These are phyloP conservation scores for Neoseiulus cucumeris DNA, from an alignment of 1,140 invertebrate genomes.

Conservation along the genomic window DNA sequence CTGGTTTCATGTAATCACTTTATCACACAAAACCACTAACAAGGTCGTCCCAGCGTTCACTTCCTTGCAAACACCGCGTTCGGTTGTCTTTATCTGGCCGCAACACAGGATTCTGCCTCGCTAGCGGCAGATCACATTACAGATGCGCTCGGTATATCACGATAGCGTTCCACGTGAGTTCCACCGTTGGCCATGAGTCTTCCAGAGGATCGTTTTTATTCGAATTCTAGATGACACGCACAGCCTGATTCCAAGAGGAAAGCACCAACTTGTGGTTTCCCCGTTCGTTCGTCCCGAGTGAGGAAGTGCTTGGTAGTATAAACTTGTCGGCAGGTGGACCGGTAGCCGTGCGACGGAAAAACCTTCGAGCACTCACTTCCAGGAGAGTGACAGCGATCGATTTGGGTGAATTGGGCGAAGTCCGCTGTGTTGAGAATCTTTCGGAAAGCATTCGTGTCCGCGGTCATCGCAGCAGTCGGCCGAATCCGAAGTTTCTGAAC, in stretches of 20 bases:
- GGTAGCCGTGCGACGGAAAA: neutral
- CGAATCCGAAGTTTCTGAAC: neutral
- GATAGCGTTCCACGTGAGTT: too few relatives aligned
- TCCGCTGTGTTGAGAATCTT: neutral
- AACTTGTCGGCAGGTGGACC: neutral
- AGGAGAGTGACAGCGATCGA: neutral
- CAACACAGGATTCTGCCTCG: too few relatives aligned
- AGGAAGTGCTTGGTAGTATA: neutral
- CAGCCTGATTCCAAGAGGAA: constrained; percentile 4
- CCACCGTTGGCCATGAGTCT: too few relatives aligned
- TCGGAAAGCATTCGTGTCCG: neutral
- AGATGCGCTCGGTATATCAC: too few relatives aligned
- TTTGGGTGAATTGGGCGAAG: neutral
- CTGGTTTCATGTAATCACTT: too few relatives aligned
- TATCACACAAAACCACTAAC: too few relatives aligned
- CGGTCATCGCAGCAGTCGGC: neutral
- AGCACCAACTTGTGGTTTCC: neutral
- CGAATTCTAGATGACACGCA: neutral
- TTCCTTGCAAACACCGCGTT: too few relatives aligned
- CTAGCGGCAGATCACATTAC: too few relatives aligned
- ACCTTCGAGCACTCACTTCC: neutral
- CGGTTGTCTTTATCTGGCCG: too few relatives aligned
- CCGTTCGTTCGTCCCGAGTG: neutral
- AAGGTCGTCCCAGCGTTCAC: too few relatives aligned
- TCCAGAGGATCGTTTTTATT: too few relatives aligned